These are phyloP conservation scores for Thaleichthys pacificus DNA, from an alignment of 2,797 vertebrate genomes.

Conservation along the genomic window DNA sequence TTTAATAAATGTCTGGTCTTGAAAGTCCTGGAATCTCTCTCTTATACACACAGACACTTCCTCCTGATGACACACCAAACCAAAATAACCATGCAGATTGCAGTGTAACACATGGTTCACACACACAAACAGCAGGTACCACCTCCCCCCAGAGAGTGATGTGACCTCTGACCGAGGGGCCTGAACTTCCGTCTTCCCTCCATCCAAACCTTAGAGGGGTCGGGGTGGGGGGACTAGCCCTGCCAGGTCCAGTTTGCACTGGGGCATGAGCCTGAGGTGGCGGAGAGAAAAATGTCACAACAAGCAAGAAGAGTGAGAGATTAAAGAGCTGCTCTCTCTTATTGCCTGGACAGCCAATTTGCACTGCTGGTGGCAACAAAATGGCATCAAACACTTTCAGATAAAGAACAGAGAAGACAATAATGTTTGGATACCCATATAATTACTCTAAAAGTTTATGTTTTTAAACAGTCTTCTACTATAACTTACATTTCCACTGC, in stretches of 20 bases:
- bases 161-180: conserved; percentile 61
- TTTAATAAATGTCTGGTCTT: background rate
- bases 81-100: background rate
- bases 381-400: background rate
- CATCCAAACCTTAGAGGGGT: conserved; percentile 25
- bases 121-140: conserved; percentile 18
- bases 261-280: conserved; percentile 57
- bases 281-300: conserved; percentile 50
- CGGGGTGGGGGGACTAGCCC: conserved; percentile 28
- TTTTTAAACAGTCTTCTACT: background rate
- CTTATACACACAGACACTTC: conserved; percentile 6
- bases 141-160: conserved; percentile 50
- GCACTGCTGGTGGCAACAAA: conserved; percentile 10
- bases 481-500: background rate
- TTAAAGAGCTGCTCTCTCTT: conserved; percentile 17
- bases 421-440: background rate
- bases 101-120: background rate
- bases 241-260: conserved; percentile 64
- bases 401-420: background rate
- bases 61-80: background rate
- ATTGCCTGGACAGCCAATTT: conserved; percentile 18
- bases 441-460: background rate
- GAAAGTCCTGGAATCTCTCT: background rate
- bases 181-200: conserved; percentile 60
- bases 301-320: conserved; percentile 37